phyloP scores from a whole-genome alignment of 1,140 invertebrate genomes.

The Yoshiicerus persimilis region DNA sequence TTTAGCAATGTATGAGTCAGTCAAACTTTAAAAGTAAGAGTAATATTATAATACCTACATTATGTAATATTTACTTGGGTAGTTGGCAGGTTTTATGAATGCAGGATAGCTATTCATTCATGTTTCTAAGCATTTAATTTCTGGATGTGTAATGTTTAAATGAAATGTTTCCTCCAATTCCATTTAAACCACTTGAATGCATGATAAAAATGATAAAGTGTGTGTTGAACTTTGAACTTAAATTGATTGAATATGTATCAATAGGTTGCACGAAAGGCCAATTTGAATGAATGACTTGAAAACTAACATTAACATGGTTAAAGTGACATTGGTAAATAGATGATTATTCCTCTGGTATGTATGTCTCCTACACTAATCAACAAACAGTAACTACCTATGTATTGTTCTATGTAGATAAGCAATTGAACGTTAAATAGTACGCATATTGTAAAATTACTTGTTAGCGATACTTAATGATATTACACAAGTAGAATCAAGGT shows the following conservation, averaged over 20 bases:
- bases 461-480: background rate
- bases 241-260: background rate
- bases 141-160: background rate
- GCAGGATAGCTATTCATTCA: background rate
- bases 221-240: background rate
- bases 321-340: background rate
- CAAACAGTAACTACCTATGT: background rate
- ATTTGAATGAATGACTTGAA: background rate
- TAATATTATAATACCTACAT: background rate
- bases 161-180: slow-evolving; percentile 37
- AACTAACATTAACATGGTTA: background rate
- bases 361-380: background rate
- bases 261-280: background rate
- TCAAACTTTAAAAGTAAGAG: too few relatives aligned
- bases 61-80: background rate
- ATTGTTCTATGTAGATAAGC: background rate
- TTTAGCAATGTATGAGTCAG: background rate
- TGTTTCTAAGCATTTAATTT: background rate
- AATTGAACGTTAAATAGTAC: background rate
- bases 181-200: slow-evolving; percentile 38
- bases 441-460: background rate
- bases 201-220: slow-evolving; percentile 36
- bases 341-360: background rate
- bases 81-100: background rate
- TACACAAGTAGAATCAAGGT: background rate